These are phyloP conservation scores for Drosophila multiciliata DNA, from an alignment of 2,888 invertebrate genomes.

Conservation along the genomic window DNA sequence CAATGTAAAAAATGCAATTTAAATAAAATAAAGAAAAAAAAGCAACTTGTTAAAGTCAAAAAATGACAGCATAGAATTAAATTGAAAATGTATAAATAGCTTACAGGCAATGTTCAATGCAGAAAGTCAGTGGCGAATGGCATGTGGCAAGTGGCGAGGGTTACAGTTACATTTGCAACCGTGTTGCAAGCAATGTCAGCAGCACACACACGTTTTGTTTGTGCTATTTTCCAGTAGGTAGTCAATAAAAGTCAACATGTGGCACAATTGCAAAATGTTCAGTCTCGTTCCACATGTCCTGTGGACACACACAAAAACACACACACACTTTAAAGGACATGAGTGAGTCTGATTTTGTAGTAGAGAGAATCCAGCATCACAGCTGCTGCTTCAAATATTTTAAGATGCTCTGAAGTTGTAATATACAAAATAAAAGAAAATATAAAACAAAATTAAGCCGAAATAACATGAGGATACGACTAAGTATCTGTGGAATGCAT, in stretches of 20 bases:
- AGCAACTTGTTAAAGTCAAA: background rate
- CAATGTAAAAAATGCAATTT: background rate
- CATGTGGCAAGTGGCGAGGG: slow-evolving; percentile 1
- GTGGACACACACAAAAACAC: slow-evolving; percentile 3
- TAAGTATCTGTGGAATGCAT: slow-evolving; percentile 25
- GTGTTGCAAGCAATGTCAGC: slow-evolving; percentile 36
- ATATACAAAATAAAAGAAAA: slow-evolving; percentile 13
- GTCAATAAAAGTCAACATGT: slow-evolving; percentile 63
- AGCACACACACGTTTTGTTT: slow-evolving; percentile 26
- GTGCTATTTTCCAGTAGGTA: slow-evolving; percentile 22
- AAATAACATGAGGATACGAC: slow-evolving; percentile 7
- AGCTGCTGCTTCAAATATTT: slow-evolving; percentile 26
- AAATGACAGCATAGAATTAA: background rate
- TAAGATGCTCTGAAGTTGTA: slow-evolving; percentile 25
- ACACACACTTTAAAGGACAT: background rate
- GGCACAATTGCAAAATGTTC: slow-evolving; percentile 15
- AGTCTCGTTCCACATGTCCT: background rate
- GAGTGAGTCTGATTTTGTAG: slow-evolving; percentile 17
- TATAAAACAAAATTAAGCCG: background rate
- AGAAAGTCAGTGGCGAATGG: background rate
- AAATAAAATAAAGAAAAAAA: background rate
- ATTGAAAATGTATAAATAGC: background rate
- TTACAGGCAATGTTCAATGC: background rate
- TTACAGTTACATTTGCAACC: slow-evolving; percentile 24
- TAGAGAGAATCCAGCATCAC: slow-evolving; percentile 28